Evolutionary conservation across 2,113 vertebrate species (phyloP), one percentile per base, ranked within the genome.

Genomic region (Neodontobutis hainanensis): DNA sequence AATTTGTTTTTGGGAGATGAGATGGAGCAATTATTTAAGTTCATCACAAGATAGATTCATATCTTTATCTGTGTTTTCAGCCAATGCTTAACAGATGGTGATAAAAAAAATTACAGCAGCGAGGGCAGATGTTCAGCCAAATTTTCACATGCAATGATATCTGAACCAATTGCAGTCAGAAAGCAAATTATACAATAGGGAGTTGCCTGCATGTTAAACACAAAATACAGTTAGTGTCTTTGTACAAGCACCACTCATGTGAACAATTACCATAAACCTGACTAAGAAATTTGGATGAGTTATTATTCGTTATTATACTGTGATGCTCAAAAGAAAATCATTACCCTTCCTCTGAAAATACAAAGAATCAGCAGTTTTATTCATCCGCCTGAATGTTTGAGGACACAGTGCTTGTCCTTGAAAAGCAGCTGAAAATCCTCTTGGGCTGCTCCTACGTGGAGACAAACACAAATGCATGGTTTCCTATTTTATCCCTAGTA

Each of bases 101-200:
- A 51, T 60, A 74, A 80, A 75, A 72, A 58, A 76, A 87, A 83
- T 85, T 80, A 81, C 66, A 79, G 67, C 67, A 84, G 81, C 82
- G 81, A 75, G 59, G 80, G 80, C 85, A 90, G 85, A 89, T 89
- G 87, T 85, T 89, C 71, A 61, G 50, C 69, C 73, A 81, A 75
- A 83, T 65, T 67, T 77, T 85, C 38, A 15, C 83, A 78, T 87
- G 83, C 68, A 84, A 57, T 51, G 64, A 74, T 70, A 84, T 83
- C 75, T 85, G 77, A 78, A 83, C 73, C 61, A 76, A 81, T 50
- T 15, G 73, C 78, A 61, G 70, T 68, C 73, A 77, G 66, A 50
- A 47, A 50, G 68, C 59, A 86, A 66, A 82, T 83, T 75, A 83
- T 70, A 72, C 70, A 77, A 57, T 43, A 55, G 56, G 65, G 77